Evolutionary conservation across 2,797 vertebrate genomes (phyloP).

Genomic region (Poecilia wingei): DNA sequence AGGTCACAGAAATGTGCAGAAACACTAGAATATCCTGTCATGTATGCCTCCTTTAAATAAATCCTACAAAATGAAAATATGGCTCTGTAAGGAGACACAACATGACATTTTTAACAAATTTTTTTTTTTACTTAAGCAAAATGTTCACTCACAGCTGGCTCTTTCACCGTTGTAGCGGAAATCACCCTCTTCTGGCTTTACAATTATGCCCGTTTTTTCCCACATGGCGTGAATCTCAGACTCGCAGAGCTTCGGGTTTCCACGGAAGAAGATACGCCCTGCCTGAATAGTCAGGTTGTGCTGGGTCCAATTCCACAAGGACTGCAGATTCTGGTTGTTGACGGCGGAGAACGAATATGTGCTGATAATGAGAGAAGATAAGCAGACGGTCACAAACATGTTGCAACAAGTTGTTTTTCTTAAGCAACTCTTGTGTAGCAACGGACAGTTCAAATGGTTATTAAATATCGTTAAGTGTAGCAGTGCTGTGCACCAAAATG

Average conservation of each 20-base stretch:
- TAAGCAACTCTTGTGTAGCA: not conserved
- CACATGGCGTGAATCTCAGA: conserved; percentile 96
- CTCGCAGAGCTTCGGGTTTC: conserved; percentile 94
- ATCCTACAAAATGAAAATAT: not conserved
- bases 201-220: conserved; percentile 86
- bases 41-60: not conserved
- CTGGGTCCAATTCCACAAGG: conserved; percentile 96
- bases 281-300: conserved; percentile 92
- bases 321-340: conserved; percentile 95
- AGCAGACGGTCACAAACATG: conserved; percentile 21
- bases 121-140: not conserved
- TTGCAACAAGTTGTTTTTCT: not conserved
- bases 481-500: conserved; percentile 19
- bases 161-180: conserved; percentile 94
- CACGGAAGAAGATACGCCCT: conserved; percentile 94
- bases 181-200: conserved; percentile 88
- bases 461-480: conserved; percentile 21
- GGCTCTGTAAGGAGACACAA: not conserved
- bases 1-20: not conserved
- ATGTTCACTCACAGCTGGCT: conserved; percentile 90
- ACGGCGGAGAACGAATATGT: conserved; percentile 93
- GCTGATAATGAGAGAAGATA: conserved; percentile 66
- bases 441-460: not conserved
- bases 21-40: not conserved
- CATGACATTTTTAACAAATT: not conserved